These are phyloP conservation scores for Drosophila albomicans DNA, from an alignment of 1,140 invertebrate species.

Conservation along the genomic window DNA sequence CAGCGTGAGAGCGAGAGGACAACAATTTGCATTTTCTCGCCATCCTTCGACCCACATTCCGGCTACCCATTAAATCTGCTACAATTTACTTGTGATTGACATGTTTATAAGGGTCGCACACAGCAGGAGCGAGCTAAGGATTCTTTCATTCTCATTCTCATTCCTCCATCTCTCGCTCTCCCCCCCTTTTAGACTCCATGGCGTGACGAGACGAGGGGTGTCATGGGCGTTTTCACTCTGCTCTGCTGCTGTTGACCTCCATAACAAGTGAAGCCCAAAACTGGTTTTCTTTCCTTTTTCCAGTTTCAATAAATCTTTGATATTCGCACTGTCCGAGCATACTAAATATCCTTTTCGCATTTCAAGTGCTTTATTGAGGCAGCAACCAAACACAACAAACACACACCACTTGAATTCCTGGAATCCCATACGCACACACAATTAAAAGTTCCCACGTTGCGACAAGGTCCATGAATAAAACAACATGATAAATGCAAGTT, in stretches of 20 bases:
- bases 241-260: constrained; percentile 23
- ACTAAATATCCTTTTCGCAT: constrained; percentile 76
- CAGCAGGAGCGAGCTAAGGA: constrained; percentile 16
- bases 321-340: constrained; percentile 73
- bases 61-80: constrained; percentile 72
- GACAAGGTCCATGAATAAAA: constrained; percentile 69
- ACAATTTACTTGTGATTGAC: constrained; percentile 83
- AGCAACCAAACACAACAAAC: constrained; percentile 10
- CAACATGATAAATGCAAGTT: constrained; percentile 35
- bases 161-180: neutral
- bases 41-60: constrained; percentile 54
- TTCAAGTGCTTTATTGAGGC: constrained; percentile 54
- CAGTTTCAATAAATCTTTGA: constrained; percentile 70
- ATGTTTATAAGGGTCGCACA: constrained; percentile 78
- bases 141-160: constrained; percentile 8
- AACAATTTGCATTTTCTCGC: constrained; percentile 66
- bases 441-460: constrained; percentile 79
- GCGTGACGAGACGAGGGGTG: neutral
- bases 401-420: constrained; percentile 54
- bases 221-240: too few species aligned
- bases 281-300: constrained; percentile 28
- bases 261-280: constrained; percentile 65
- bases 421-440: constrained; percentile 63
- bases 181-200: neutral
- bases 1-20: neutral